Base-by-base conservation (phyloP, 2,113 vertebrate genomes). In the Lepus timidus region DNA sequence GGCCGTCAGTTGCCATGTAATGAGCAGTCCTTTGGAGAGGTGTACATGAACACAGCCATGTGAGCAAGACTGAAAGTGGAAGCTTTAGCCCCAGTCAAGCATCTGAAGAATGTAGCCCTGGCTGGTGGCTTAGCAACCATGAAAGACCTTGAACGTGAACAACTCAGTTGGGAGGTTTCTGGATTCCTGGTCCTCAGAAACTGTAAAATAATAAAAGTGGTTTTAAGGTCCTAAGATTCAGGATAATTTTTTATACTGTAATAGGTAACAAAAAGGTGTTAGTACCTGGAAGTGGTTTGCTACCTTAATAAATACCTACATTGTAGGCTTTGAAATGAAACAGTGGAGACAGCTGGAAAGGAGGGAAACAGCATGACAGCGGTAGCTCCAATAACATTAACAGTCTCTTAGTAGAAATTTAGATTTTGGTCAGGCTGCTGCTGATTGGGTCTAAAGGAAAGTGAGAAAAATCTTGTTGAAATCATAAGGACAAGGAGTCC, bases 391-490 rank as follows among this genome's bases (percentile, higher is more conserved):
- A 58, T 33, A 23, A 25, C 52, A 23, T 82, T 90, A 70, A 36
- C 9, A 92, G 62, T 82, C 14, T 68, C 7, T 76, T 76, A 20
- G 76, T 25, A 70, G 33, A 73, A 73, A 52, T 94, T 70, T 94
- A 51, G 19, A 75, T 31, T 67, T 89, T 49, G 22, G 58, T 33
- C 10, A 65, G 29, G 14, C 52, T 76, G 23, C n/a, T 94, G 7
- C 44, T 44, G 0, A 55, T 95, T 64, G 39, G 39, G 39, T 92
- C 80, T 64, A 91, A 92, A 94, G 83, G 22, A 95, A 94, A 79
- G 31, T 64, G 17, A 78, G 64, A 61, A 90, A 75, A 65, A 71
- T 13, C 36, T 58, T 79, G 31, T 79, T 82, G 49, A 71, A 73
- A 86, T 68, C 39, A 73, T 36, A 62, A 95, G 70, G 61, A 49